Base-by-base conservation (phyloP, 1,140 invertebrate genomes). In the Temnothorax curvispinosus region DNA sequence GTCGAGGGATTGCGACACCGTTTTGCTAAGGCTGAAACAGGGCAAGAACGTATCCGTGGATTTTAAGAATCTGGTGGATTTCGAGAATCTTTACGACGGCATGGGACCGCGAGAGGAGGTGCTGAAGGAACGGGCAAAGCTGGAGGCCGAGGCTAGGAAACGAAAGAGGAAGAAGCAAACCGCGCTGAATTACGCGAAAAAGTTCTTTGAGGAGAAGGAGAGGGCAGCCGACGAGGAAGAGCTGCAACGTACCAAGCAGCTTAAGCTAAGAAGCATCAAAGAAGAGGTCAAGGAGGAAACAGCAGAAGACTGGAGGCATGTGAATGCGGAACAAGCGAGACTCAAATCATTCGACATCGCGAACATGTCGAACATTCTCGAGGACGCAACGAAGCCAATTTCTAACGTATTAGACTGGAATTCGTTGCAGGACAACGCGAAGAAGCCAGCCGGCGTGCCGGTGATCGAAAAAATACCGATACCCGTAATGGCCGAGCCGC, bases 201-300 rank as follows among this genome's bases (percentile, higher is more conserved):
- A 97, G 94, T 97, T 98, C 82, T 98, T 98, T 93, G 97, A 98
- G 95, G 97, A 97, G 41, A 98, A 97, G 92, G 97, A 97, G 92
- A 96, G 94, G 76, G 95, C 96, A 32, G 96, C 94, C 1, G 96
- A 96, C 35, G 96, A 97, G 86, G 97, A 97, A 58, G 89, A 90
- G 9, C 44, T 92, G 88, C 91, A 93, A 94, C 94, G 94, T 94
- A 92, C 93, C 0, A 95, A 95, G 38, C 92, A 96, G 93, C 92
- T 96, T 47, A 96, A 96, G 85, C 92, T 96, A 18, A 95, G 92
- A 93, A 95, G 93, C 93, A 91, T 96, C 91, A 95, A 93, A 77
- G 95, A 95, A 18, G 93, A 95, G 21, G 54, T 87, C 1, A 91
- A 89, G 8, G 89, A 93, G 5, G 89, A 92, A 71, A 77, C 50